Base-by-base conservation (phyloP, 2,797 vertebrate species). In the Taenioides sp. region DNA sequence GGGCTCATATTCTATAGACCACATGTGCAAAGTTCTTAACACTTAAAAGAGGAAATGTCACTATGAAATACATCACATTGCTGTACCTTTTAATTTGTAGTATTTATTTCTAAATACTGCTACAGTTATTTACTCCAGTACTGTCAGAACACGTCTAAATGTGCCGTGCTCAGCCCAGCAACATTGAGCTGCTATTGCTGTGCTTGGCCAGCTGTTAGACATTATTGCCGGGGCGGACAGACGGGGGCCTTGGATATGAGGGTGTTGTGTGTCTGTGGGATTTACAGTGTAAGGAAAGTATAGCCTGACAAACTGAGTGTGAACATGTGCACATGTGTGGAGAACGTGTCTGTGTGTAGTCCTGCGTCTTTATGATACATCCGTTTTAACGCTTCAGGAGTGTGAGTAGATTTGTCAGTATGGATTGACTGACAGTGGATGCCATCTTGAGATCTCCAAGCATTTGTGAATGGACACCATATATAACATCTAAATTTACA, bases 151-250 rank as follows among this genome's bases (percentile, higher is more conserved):
- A 6, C 82, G 86, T 86, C 80, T 75, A 72, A 89, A 87, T 63
- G 34, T 69, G 81, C 75, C 72, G 74, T 80, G 87, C 85, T 74
- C 77, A 27, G 75, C 37, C 62, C 72, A 73, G 65, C 77, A 74
- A 71, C 68, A 67, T 69, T 55, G 37, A 68, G 66, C 70, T 70
- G 81, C 88, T 72, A 81, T 64, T 69, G 86, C 83, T 87, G 84
- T 83, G 76, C 78, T 74, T 77, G 70, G 84, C 81, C 92, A 93
- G 92, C 92, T 94, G 92, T 91, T 92, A 85, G 79, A 83, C 84
- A 92, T 93, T 94, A 93, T 90, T 86, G 85, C 79, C 61, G 80
- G 65, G 71, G 70, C 70, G 87, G 81, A 86, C 79, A 72, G 73
- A 71, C 71, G 34, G 75, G 79, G 84, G 81, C 82, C 86, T 90